These are phyloP conservation scores for Vulpes lagopus DNA, from an alignment of 2,113 vertebrate genomes.

Conservation along the genomic window DNA sequence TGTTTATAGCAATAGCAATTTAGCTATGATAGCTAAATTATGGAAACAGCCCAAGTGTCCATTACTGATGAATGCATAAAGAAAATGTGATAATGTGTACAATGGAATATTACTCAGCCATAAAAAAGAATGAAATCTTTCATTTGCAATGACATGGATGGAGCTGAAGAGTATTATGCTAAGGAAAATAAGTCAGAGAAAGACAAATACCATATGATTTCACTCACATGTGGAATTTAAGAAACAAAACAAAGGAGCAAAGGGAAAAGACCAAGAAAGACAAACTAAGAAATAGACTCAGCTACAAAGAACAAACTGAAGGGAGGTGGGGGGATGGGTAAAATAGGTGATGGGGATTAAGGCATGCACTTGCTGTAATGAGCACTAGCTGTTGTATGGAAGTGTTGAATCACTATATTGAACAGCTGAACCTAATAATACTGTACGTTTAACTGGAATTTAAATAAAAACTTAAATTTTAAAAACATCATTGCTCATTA, in stretches of 20 bases:
- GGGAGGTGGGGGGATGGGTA: background rate
- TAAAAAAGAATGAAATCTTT: background rate
- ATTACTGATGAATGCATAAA: background rate
- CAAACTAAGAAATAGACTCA: background rate
- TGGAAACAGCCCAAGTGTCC: background rate
- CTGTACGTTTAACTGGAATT: background rate
- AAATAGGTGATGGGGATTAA: background rate
- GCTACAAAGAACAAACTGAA: background rate
- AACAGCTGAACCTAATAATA: background rate
- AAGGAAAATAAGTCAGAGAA: background rate
- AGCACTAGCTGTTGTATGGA: background rate
- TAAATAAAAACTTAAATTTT: background rate
- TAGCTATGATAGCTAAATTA: background rate
- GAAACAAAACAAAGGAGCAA: background rate
- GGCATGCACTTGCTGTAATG: background rate
- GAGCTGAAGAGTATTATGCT: background rate
- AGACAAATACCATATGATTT: background rate
- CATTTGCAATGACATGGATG: background rate
- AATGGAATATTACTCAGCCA: background rate
- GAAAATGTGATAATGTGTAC: background rate
- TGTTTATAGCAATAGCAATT: background rate
- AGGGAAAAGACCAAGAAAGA: background rate
- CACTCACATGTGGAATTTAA: background rate
- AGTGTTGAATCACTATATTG: background rate
- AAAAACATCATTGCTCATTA: background rate